Percentiles rank a stretch among this genome's conserved stretches.
These are phyloP conservation scores for Talpa occidentalis DNA, from an alignment of 2,113 vertebrate species.

Conservation along the genomic window DNA sequence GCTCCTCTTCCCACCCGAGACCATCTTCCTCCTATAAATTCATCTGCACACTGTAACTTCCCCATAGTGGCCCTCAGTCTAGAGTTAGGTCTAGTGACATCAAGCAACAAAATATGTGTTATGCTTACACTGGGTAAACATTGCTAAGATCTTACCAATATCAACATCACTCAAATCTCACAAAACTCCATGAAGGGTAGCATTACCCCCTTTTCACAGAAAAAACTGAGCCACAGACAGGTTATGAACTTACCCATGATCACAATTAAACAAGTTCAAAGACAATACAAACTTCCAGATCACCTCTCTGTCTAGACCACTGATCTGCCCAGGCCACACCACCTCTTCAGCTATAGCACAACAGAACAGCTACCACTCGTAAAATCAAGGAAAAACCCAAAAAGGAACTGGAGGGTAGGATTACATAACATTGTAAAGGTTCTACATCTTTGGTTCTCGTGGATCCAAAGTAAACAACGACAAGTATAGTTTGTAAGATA, in stretches of 20 bases:
- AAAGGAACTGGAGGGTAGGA: not conserved
- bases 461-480: not conserved
- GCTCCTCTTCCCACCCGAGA: not conserved
- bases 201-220: not conserved
- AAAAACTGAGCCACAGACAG: not conserved
- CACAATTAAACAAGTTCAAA: not conserved
- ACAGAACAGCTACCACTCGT: not conserved
- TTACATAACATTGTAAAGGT: not conserved
- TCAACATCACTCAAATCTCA: not conserved
- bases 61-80: not conserved
- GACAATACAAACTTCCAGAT: not conserved
- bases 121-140: not conserved
- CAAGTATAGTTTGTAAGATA: not conserved
- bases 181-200: not conserved
- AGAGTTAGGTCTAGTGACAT: not conserved
- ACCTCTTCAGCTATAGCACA: not conserved
- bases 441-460: not conserved
- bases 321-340: not conserved
- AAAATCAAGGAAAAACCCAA: not conserved
- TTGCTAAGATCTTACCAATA: not conserved
- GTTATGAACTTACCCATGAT: not conserved
- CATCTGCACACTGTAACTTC: not conserved
- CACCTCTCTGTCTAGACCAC: not conserved
- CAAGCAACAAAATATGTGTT: not conserved
- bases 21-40: not conserved